A percentile compares a stretch with the other conserved stretches of the same genome.
phyloP scores from a whole-genome alignment of 2,888 invertebrate genomes.

The Oscheius onirici region DNA sequence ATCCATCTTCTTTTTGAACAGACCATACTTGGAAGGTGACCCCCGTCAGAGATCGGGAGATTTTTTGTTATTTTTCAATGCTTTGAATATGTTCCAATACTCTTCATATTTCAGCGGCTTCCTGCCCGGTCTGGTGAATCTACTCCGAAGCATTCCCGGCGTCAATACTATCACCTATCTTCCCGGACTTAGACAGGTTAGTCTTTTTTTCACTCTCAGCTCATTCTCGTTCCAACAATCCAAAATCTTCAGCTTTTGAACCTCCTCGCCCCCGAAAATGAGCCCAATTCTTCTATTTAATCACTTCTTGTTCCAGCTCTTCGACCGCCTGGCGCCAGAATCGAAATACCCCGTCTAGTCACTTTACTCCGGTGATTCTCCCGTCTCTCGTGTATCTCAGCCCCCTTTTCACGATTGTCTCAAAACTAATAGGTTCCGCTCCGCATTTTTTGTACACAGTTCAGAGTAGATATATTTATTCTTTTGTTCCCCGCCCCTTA shows the following conservation, averaged over 20 bases:
- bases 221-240: not conserved
- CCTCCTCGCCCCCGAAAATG: not conserved
- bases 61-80: too few relatives aligned
- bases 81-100: not conserved
- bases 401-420: not conserved
- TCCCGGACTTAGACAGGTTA: conserved; percentile 86
- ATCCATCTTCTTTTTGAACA: too few relatives aligned
- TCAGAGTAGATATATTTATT: too few relatives aligned
- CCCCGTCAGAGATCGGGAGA: too few relatives aligned
- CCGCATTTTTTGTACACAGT: too few relatives aligned
- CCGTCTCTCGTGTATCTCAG: not conserved
- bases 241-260: conserved; percentile 10
- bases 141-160: conserved; percentile 90
- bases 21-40: too few relatives aligned
- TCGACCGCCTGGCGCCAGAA: conserved; percentile 69
- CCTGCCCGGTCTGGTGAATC: conserved; percentile 93
- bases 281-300: not conserved
- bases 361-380: not conserved
- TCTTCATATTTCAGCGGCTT: conserved; percentile 87
- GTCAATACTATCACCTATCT: conserved; percentile 87
- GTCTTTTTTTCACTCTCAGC: not conserved
- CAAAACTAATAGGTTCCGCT: too few relatives aligned
- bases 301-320: conserved; percentile 43
- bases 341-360: conserved; percentile 70
- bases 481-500: too few relatives aligned